These are phyloP conservation scores for Eufriesea mexicana DNA, from an alignment of 1,140 invertebrate genomes.

Conservation along the genomic window DNA sequence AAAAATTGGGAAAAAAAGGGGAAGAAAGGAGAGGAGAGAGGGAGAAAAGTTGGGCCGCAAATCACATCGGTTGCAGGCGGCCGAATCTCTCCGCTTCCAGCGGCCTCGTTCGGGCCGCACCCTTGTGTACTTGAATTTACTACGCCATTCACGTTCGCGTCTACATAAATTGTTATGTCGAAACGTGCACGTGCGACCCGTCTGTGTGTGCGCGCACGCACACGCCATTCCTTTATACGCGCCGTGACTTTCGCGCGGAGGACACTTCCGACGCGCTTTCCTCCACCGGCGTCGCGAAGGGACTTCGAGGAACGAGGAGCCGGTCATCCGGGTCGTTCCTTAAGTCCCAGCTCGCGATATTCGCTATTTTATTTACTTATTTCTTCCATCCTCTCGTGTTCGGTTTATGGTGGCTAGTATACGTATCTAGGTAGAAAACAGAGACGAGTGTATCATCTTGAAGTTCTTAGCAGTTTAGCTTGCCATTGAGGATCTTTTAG, in stretches of 20 bases:
- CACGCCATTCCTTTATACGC: neutral
- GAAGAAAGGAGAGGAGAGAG: neutral
- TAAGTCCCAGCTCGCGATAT: too few relatives aligned
- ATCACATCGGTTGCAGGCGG: constrained; percentile 49
- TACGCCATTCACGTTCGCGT: constrained; percentile 74
- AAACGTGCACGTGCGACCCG: constrained; percentile 45
- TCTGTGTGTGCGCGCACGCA: neutral
- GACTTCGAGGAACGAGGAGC: neutral
- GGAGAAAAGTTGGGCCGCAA: constrained; percentile 30
- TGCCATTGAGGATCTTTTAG: too few relatives aligned
- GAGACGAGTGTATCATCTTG: too few relatives aligned
- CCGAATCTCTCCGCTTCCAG: constrained; percentile 22
- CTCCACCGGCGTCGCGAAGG: neutral
- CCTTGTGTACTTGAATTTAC: constrained; percentile 71
- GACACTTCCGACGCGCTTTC: constrained; percentile 14
- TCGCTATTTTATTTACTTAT: too few relatives aligned
- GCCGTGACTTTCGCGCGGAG: neutral
- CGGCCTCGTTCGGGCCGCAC: constrained; percentile 67
- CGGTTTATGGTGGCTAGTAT: too few relatives aligned
- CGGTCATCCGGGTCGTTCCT: too few relatives aligned
- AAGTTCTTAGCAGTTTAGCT: too few relatives aligned
- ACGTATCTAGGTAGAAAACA: too few relatives aligned
- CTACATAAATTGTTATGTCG: constrained; percentile 69
- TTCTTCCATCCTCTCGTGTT: too few relatives aligned
- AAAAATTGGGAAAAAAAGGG: neutral